These are phyloP conservation scores for Choristoneura rosaceana DNA, from an alignment of 2,888 invertebrate species.

Conservation along the genomic window DNA sequence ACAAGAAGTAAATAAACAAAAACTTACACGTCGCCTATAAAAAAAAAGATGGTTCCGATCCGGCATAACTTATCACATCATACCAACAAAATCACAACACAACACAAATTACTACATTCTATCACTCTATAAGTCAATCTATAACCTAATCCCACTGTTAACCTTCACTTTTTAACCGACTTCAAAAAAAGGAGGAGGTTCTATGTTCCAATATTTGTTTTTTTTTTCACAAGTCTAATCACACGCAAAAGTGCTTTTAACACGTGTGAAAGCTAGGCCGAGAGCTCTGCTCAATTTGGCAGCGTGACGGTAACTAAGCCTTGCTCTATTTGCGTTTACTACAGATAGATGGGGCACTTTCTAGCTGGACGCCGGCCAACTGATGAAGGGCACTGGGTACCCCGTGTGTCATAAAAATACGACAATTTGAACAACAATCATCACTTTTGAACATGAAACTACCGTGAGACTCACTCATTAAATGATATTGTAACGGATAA, in stretches of 20 bases:
- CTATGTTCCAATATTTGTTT: too few relatives aligned
- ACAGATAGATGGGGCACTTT: constrained; percentile 50
- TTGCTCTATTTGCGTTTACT: constrained; percentile 61
- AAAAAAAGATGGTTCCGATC: constrained; percentile 70
- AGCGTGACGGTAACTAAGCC: constrained; percentile 51
- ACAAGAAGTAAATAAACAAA: neutral
- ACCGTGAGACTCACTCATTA: too few relatives aligned
- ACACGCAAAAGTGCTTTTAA: neutral
- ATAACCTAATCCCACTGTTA: neutral
- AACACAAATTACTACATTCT: neutral
- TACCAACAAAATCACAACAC: constrained; percentile 9
- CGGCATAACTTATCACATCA: constrained; percentile 62
- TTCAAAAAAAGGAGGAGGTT: too few relatives aligned
- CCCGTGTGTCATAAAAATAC: neutral
- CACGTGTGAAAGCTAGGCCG: constrained; percentile 16
- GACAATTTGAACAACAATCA: neutral
- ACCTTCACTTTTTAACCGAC: too few relatives aligned
- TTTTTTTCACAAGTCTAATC: neutral
- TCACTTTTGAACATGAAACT: too few relatives aligned
- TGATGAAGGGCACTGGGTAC: constrained; percentile 11
- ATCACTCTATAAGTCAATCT: neutral
- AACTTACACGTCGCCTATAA: constrained; percentile 70
- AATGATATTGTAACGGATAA: too few relatives aligned
- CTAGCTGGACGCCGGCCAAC: constrained; percentile 55
- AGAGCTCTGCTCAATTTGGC: constrained; percentile 37